phyloP scores from a whole-genome alignment of 2,888 invertebrate genomes.

The Ichneumoninae sp. region DNA sequence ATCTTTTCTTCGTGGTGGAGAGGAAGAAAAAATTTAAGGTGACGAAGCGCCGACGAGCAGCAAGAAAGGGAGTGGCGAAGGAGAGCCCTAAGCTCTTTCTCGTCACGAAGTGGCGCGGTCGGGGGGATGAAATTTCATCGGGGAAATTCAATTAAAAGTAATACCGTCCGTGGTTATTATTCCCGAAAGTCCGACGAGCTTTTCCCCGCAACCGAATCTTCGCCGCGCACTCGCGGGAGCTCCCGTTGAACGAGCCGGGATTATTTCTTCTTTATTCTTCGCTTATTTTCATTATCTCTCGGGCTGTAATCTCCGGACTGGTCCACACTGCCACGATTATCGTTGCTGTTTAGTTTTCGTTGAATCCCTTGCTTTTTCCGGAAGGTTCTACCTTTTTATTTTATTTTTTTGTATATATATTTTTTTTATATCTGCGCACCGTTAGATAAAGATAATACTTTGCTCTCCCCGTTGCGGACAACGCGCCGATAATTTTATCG shows the following conservation, averaged over 20 bases:
- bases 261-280: constrained; percentile 55
- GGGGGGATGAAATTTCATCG: constrained; percentile 80
- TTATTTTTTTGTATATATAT: not conserved
- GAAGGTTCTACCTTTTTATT: not conserved
- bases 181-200: constrained; percentile 49
- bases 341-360: not conserved
- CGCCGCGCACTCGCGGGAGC: constrained; percentile 9
- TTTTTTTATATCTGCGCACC: too few species aligned
- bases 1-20: not conserved
- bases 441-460: not conserved
- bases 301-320: not conserved
- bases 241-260: constrained; percentile 41
- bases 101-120: constrained; percentile 21
- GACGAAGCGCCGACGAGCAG: not conserved
- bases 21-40: not conserved
- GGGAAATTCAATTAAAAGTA: constrained; percentile 83
- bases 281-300: constrained; percentile 3
- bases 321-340: not conserved
- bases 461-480: not conserved
- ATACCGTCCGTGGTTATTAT: constrained; percentile 72
- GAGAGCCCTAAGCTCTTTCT: constrained; percentile 15
- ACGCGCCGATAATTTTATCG: not conserved
- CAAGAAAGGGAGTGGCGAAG: constrained; percentile 17
- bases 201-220: constrained; percentile 54
- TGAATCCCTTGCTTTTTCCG: not conserved